Evolutionary conservation across 2,113 vertebrate species (phyloP), one percentile per base, ranked within the genome.

Genomic region (Coryphaenoides rupestris): DNA sequence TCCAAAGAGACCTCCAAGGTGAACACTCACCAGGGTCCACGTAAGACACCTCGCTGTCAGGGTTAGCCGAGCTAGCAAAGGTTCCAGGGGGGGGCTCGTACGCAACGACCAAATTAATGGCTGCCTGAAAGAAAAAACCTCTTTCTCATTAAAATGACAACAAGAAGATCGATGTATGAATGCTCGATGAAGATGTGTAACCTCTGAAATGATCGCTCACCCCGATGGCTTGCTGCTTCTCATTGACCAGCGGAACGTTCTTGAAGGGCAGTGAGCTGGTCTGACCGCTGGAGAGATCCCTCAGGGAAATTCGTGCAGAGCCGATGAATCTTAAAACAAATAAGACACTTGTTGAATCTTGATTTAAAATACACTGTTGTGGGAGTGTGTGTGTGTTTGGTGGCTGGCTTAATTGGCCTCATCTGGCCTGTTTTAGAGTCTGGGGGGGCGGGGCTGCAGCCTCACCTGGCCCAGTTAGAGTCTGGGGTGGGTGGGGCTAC

Each of bases 191-290:
- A 17, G 23, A 24, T 7, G 5, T 21, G 33, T 21, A 33, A 24
- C 5, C 1, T 28, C 19, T 22, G 7, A 52, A 52, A 15, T 16
- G 12, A 55, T 55, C 21, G 66, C 90, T 92, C 73, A 98, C 96
- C 87, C 95, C 96, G 50, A 84, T 87, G 65, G 91, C 77, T 58
- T 95, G 93, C 55, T 92, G 93, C 61, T 88, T 96, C 75, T 98
- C 96, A 59, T 89, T 96, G 49, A 93, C 67, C 49, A 98, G 74
- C 53, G 95, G 84, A 66, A 92, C 55, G 49, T 93, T 90, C 74
- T 91, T 96, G 78, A 87, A 95, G 1, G 94, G 92, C 63, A 92
- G 84, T 0, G 95, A 93, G 76, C 77, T 92, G 69, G 81, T 81
- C 55, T 95, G 92, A 77, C 94, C 93, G 15, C 89, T 90, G 14